These are phyloP conservation scores for Leptogaster cylindrica DNA, from an alignment of 2,888 invertebrate species.

Conservation along the genomic window DNA sequence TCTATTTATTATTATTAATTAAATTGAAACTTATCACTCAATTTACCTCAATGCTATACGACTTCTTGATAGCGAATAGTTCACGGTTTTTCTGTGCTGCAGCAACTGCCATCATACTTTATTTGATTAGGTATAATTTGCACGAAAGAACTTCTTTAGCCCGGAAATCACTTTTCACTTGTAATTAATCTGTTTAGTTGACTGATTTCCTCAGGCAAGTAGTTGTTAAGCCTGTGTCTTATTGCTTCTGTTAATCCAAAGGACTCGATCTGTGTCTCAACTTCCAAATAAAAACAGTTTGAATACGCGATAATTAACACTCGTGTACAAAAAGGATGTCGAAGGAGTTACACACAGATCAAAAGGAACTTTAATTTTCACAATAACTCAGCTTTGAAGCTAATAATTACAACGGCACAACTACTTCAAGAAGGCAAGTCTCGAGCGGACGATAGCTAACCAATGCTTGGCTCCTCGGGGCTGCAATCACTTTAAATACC, in stretches of 20 bases:
- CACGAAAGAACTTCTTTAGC: constrained; percentile 29
- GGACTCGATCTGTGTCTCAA: constrained; percentile 36
- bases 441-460: constrained; percentile 73
- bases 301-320: constrained; percentile 17
- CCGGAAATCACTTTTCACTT: constrained; percentile 34
- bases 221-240: constrained; percentile 44
- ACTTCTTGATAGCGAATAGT: constrained; percentile 96
- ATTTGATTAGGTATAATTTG: constrained; percentile 50
- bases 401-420: constrained; percentile 43
- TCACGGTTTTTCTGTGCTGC: constrained; percentile 93
- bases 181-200: constrained; percentile 15
- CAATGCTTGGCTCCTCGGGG: constrained; percentile 71
- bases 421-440: constrained; percentile 60
- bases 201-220: constrained; percentile 27
- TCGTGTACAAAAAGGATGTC: constrained; percentile 1
- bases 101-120: constrained; percentile 86
- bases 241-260: constrained; percentile 42
- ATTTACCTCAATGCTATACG: constrained; percentile 96
- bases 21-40: neutral
- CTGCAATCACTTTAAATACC: constrained; percentile 72
- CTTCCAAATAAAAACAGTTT: constrained; percentile 18
- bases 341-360: constrained; percentile 31
- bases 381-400: constrained; percentile 35
- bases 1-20: too few species aligned
- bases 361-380: constrained; percentile 14